Evolutionary conservation across 1,140 invertebrate genomes (phyloP).

Genomic region (Stegodyphus mimosarum): DNA sequence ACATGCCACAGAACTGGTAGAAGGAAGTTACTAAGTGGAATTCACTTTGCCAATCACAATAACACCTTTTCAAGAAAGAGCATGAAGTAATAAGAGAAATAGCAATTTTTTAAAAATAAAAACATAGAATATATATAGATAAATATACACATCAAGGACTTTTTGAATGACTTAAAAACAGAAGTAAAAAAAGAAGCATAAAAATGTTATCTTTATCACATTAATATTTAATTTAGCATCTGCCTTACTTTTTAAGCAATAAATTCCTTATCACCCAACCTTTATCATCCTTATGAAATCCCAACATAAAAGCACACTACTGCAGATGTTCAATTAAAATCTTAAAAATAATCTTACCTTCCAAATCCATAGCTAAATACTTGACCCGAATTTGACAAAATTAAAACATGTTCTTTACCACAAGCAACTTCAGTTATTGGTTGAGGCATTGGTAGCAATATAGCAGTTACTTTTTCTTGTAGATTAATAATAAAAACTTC

Average conservation of each 20-base stretch:
- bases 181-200: too few species aligned
- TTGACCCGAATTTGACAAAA: conserved; percentile 78
- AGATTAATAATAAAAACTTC: conserved; percentile 19
- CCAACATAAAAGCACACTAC: background rate
- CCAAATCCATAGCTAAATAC: conserved; percentile 85
- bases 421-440: conserved; percentile 70
- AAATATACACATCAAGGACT: too few species aligned
- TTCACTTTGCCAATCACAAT: too few species aligned
- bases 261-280: background rate
- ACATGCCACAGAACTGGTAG: too few species aligned
- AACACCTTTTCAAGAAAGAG: too few species aligned
- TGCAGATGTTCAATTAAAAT: background rate
- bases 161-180: too few species aligned
- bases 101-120: too few species aligned
- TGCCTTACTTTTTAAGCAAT: background rate
- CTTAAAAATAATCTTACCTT: conserved; percentile 72
- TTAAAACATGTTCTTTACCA: conserved; percentile 82
- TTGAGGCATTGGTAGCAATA: background rate
- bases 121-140: too few species aligned
- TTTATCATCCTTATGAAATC: background rate
- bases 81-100: too few species aligned
- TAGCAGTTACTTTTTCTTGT: background rate
- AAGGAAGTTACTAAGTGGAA: too few species aligned
- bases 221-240: too few species aligned
- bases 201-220: too few species aligned